Conservation (phyloP, 2,113 vertebrate genomes). For the Lota lota region DNA sequence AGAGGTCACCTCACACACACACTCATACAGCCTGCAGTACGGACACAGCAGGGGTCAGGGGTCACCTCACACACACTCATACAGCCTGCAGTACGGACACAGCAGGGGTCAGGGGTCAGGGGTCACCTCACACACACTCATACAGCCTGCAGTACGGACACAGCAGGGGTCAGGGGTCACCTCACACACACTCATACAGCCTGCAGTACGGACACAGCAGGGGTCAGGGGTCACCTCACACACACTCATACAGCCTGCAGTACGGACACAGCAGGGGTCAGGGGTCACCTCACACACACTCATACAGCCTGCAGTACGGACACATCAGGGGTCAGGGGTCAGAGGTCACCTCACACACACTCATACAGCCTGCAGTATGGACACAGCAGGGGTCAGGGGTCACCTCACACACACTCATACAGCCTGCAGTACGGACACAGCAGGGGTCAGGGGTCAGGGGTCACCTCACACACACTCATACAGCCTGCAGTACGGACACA, state of each 20-base stretch:
- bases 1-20: too few relatives aligned
- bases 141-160: conserved; percentile 8
- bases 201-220: background rate
- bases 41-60: conserved; percentile 6
- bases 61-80: conserved; percentile 24
- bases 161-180: background rate
- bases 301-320: conserved; percentile 19
- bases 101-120: too few relatives aligned
- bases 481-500: conserved; percentile 10
- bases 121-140: conserved; percentile 36
- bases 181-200: conserved; percentile 30
- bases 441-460: too few relatives aligned
- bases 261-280: background rate
- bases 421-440: conserved; percentile 6
- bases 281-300: conserved; percentile 23
- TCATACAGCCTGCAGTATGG: conserved; percentile 9
- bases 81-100: too few relatives aligned
- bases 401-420: conserved; percentile 32
- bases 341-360: background rate
- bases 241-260: background rate
- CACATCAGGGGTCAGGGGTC: background rate
- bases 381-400: background rate
- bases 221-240: background rate
- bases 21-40: conserved; percentile 12
- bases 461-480: background rate